Base-by-base conservation (phyloP, 2,888 invertebrate species). In the Platycheirus rosarum region DNA sequence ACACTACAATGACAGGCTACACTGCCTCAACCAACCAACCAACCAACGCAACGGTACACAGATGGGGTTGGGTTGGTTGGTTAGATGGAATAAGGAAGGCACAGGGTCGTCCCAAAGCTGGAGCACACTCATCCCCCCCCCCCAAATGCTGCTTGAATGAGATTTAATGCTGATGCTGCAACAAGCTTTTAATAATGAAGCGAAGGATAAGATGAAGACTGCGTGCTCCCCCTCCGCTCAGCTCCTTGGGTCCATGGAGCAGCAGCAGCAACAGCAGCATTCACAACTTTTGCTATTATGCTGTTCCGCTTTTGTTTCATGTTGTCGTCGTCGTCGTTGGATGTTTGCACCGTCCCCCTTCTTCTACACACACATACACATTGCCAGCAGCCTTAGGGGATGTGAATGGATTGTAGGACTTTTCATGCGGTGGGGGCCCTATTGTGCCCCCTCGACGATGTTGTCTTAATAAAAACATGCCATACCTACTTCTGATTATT, bases 91-190 rank as follows among this genome's bases (percentile, higher is more conserved):
- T n/a, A 35, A 14, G 13, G 9, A 44, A 37, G 37, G 53, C 29
- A 69, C 29, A 53, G 4, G 42, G 16, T 44, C n/a, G 35, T 26
- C 14, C 53, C 11, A 9, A 32, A 6, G 23, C 49, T 32, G 16
- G 37, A 35, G 29, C 37, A 8, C 13, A 7, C 35, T 13, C 13
- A 20, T 29, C 2, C 40, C 35, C 13, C 37, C 37, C 2, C 40
- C 35, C 8, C 5, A 48, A 68, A 73, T 82, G 77, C 60, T 82
- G 77, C 60, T 60, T 73, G 77, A 82, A 82, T 73, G 68, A 80
- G 76, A 84, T 80, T 85, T 84, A 76, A 66, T 79, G 76, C 84
- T 80, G 85, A 84, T 79, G 85, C 75, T 75, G 84, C 85, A 84
- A 75, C 82, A 84, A 85, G 74, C 85, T 84, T 77, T 80, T 74